phyloP scores from a whole-genome alignment of 2,113 vertebrate genomes.

The Eonycteris spelaea region DNA sequence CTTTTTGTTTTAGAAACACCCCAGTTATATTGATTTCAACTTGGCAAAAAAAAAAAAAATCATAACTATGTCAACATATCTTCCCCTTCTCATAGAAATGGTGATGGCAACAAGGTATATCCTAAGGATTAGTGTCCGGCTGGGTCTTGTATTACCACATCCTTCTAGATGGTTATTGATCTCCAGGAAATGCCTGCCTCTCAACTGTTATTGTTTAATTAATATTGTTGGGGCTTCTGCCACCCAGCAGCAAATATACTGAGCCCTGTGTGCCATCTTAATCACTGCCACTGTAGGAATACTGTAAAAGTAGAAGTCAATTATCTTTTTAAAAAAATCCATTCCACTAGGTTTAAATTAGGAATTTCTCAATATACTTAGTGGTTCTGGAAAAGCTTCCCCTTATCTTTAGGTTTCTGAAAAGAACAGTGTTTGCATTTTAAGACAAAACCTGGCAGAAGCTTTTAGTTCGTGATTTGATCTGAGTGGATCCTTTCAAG shows the following conservation, averaged over 20 bases:
- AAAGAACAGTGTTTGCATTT: slow-evolving; percentile 53
- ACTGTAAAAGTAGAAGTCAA: slow-evolving; percentile 46
- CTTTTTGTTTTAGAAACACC: not conserved
- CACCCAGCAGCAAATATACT: slow-evolving; percentile 46
- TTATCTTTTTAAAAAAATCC: slow-evolving; percentile 27
- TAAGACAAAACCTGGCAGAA: slow-evolving; percentile 43
- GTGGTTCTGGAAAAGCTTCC: slow-evolving; percentile 34
- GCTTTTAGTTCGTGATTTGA: slow-evolving; percentile 31
- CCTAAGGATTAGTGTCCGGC: not conserved
- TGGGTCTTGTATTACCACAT: slow-evolving; percentile 7
- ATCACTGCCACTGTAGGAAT: slow-evolving; percentile 33
- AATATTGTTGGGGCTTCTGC: not conserved
- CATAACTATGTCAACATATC: not conserved
- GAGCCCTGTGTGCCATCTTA: slow-evolving; percentile 29
- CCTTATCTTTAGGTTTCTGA: slow-evolving; percentile 31
- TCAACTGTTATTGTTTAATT: slow-evolving; percentile 48
- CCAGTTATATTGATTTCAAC: not conserved
- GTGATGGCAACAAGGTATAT: slow-evolving; percentile 44
- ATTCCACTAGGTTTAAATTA: slow-evolving; percentile 22
- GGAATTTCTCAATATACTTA: not conserved
- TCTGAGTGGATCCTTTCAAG: not conserved
- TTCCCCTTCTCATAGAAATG: slow-evolving; percentile 23
- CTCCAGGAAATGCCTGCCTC: slow-evolving; percentile 53
- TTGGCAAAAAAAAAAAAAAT: not conserved
- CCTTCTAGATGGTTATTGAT: slow-evolving; percentile 37